Evolutionary conservation across 2,797 vertebrate genomes (phyloP).

Genomic region (Gobionotothen gibberifrons): DNA sequence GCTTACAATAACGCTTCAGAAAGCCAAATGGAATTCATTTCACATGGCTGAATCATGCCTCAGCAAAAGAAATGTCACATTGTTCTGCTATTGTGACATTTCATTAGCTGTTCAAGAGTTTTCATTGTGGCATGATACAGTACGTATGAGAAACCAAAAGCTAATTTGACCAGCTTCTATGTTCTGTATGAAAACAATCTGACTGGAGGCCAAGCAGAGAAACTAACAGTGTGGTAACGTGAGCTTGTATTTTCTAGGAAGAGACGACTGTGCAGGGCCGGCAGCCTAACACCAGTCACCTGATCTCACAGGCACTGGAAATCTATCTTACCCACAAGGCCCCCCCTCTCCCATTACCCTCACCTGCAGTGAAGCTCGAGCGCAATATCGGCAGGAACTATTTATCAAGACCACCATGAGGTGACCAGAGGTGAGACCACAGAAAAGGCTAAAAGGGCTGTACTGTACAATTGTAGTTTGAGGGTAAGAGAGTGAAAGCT

Average conservation of each 20-base stretch:
- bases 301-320: conserved; percentile 55
- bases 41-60: background rate
- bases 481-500: too few relatives aligned
- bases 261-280: conserved; percentile 34
- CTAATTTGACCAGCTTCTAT: background rate
- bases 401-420: conserved; percentile 16
- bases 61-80: background rate
- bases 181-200: conserved; percentile 2
- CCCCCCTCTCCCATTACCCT: conserved; percentile 27
- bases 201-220: background rate
- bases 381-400: conserved; percentile 4
- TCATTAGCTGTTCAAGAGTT: background rate
- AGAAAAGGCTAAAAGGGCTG: background rate
- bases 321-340: conserved; percentile 36
- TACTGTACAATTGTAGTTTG: too few relatives aligned
- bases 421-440: conserved; percentile 9
- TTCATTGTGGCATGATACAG: too few relatives aligned
- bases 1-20: conserved; percentile 27
- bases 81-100: background rate
- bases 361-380: conserved; percentile 25
- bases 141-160: background rate
- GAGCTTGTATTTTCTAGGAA: conserved; percentile 49
- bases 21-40: conserved; percentile 18
- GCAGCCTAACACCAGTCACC: conserved; percentile 50
- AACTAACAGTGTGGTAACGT: conserved; percentile 32